Base-by-base conservation (phyloP, 2,888 invertebrate species). In the Nudaria mundana region DNA sequence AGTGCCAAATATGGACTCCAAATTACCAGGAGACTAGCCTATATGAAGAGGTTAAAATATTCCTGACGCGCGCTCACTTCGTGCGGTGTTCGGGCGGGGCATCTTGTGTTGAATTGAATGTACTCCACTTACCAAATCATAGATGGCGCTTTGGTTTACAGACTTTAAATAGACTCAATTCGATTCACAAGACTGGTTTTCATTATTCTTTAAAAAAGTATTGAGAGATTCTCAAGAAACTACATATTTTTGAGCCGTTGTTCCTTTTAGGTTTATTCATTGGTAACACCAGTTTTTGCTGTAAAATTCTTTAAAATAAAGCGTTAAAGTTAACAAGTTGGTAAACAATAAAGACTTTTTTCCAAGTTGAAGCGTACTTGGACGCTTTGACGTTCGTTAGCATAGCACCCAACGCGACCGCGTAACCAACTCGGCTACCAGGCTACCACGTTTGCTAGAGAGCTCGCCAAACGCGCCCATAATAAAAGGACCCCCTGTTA, bases 1-100 rank as follows among this genome's bases (percentile, higher is more conserved):
- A 75, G 79, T 72, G 68, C 83, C 84, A 77, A 83, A 85, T 85
- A 86, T 75, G 84, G 83, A 52, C 65, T 67, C 72, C 48, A 72
- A 76, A 73, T 65, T 83, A 87, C 82, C 59, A 85, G 84, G 83
- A 52, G 48, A 39, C 44, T 77, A 86, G 70, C 61, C 41, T 28
- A 38, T 23, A 44, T 26, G 30, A 66, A 53, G 67, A 71, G 73
- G 44, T 64, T 20, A 38, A 39, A 25, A 36, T 31, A 45, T 49
- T 51, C 48, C 48, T 32, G 13, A 35, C 13, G 11, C 34, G 25
- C 13, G 2, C 26, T 35, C 10, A 7, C 8, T 11, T 8, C 23
- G 15, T 33, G 14, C n/a, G n/a, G n/a, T n/a, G n/a, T n/a, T 15
- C 34, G 40, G 42, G 38, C 48, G 41, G 41, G 73, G 71, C 74